A percentile compares a stretch with the other conserved stretches of the same genome.
These are phyloP conservation scores for Hermetia illucens DNA, from an alignment of 1,140 invertebrate genomes.

Conservation along the genomic window DNA sequence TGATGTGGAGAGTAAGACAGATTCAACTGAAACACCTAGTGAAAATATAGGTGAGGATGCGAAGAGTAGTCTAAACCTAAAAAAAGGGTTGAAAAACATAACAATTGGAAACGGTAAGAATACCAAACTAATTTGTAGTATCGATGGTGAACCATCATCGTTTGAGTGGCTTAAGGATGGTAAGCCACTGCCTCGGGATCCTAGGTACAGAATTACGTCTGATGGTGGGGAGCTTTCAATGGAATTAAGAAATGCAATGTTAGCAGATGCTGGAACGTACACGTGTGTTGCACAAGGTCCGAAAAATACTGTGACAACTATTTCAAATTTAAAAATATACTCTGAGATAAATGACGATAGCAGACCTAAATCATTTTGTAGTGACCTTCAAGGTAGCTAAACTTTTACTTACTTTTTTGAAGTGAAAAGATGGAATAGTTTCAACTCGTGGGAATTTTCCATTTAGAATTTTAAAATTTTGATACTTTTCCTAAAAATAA, in stretches of 20 bases:
- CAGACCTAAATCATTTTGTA: conserved; percentile 10
- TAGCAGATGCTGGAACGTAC: conserved; percentile 23
- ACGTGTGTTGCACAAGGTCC: conserved; percentile 46
- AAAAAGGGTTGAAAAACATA: conserved; percentile 28
- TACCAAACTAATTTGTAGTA: conserved; percentile 25
- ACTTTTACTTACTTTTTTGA: neutral
- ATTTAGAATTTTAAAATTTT: neutral
- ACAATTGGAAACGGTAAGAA: conserved; percentile 23
- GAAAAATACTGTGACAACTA: conserved; percentile 42
- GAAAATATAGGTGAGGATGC: no score
- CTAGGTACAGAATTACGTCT: conserved; percentile 23
- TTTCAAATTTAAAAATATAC: conserved; percentile 43
- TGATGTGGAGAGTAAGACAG: no score
- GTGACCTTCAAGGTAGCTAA: neutral
- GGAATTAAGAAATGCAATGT: conserved; percentile 23
- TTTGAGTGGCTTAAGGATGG: conserved; percentile 23
- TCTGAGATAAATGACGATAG: conserved; percentile 15
- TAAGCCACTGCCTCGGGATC: conserved; percentile 20
- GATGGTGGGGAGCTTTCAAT: conserved; percentile 25
- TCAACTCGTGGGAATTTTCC: neutral
- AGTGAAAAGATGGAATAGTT: neutral
- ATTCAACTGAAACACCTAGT: no score
- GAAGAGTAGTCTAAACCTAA: no score
- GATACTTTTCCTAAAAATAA: neutral
- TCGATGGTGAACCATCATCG: conserved; percentile 22